Base-by-base conservation (phyloP, 2,113 vertebrate genomes). In the Sorex fumeus region DNA sequence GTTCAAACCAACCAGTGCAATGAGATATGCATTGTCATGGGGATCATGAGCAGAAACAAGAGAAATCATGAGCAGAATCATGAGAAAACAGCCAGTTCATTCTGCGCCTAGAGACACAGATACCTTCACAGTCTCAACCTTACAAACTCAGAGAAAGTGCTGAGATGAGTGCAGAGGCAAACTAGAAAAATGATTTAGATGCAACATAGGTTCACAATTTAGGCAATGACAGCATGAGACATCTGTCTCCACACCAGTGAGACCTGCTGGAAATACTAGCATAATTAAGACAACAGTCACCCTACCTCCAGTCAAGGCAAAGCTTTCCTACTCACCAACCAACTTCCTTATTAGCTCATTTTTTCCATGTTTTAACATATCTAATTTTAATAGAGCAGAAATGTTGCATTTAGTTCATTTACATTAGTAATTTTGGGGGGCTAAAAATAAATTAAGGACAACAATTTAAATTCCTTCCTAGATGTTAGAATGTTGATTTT, bases 381-480 rank as follows among this genome's bases (percentile, higher is more conserved):
- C 8, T 72, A 45, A 87, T 67, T 92, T 91, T 75, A 69, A 76
- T 64, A 3, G 43, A 50, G 47, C 64, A 5, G 15, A 74, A 18
- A 57, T 79, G 72, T 36, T 71, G 47, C 9, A 13, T 10, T 50
- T 50, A 50, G 47, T 50, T 7, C 47, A 50, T 50, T 50, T 50
- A 50, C 10, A 50, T 50, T 50, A 12, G 2, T 50, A 50, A 40
- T 62, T 62, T 62, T 91, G 85, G 82, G 16, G 71, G 82, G 62
- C 8, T 83, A 34, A 11, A 93, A 30, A 53, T 8, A 93, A 91
- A 89, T 72, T 84, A 87, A 93, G 18, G 72, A 75, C 19, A 85
- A 92, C 71, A 70, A 64, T 10, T 43, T 34, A 36, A 86, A 77
- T 78, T 36, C 88, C 32, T 19, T 66, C 21, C 71, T 79, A 76